phyloP scores from a whole-genome alignment of 2,113 vertebrate genomes.

The Micromys minutus region DNA sequence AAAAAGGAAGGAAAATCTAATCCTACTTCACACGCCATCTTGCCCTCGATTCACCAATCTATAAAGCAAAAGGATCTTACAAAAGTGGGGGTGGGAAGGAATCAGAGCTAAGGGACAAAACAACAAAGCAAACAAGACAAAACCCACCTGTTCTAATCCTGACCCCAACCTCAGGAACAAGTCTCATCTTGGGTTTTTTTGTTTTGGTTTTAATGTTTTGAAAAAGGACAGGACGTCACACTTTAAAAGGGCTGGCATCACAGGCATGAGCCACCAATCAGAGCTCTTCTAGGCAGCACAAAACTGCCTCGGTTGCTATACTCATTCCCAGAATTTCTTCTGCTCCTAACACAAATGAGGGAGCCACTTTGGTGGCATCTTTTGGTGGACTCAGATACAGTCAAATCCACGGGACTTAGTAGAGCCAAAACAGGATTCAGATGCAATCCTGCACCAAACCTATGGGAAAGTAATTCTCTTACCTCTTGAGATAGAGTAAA shows the following conservation, averaged over 20 bases:
- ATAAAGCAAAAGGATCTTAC: neutral
- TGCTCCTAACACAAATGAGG: neutral
- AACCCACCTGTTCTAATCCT: neutral
- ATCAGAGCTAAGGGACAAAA: neutral
- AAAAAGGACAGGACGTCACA: neutral
- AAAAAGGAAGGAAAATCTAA: neutral
- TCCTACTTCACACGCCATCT: conserved; percentile 2
- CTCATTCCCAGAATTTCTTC: neutral
- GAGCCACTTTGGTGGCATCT: neutral
- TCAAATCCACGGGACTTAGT: neutral
- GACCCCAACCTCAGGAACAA: neutral
- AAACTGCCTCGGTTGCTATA: neutral
- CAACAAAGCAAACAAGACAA: neutral
- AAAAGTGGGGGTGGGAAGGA: too few species aligned
- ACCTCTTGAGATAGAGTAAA: neutral
- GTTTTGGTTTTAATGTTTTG: neutral
- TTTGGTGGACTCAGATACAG: neutral
- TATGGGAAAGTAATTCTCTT: conserved; percentile 6
- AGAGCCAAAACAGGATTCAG: neutral
- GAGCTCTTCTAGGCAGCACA: neutral
- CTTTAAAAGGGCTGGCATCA: neutral
- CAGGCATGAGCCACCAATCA: neutral
- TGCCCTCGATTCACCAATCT: neutral
- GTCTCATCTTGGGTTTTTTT: neutral
- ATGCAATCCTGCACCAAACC: neutral